Evolutionary conservation across 2,888 invertebrate genomes (phyloP).

Genomic region (Scaptomyza caliginosa): DNA sequence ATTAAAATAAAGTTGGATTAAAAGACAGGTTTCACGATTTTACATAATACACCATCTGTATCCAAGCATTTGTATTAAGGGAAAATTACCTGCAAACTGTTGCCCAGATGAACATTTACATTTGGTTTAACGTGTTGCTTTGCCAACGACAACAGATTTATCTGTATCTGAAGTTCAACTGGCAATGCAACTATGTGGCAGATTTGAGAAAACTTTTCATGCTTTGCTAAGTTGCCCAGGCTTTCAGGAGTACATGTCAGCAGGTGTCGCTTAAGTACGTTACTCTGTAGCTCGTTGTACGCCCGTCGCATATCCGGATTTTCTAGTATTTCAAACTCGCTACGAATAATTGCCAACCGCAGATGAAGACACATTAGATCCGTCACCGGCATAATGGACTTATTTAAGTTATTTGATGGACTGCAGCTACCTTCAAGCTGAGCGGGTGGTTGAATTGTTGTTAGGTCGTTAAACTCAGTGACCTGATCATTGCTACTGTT

Average conservation of each 20-base stretch:
- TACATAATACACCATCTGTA: no score
- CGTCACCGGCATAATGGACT: slow-evolving; percentile 83
- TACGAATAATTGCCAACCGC: slow-evolving; percentile 86
- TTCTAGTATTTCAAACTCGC: slow-evolving; percentile 86
- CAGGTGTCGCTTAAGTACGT: slow-evolving; percentile 38
- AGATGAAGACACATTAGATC: slow-evolving; percentile 86
- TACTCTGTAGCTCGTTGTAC: slow-evolving; percentile 80
- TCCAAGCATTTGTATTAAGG: neutral
- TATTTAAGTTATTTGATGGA: slow-evolving; percentile 74
- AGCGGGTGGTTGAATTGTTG: slow-evolving; percentile 46
- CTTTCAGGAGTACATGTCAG: slow-evolving; percentile 29
- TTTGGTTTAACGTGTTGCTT: slow-evolving; percentile 81
- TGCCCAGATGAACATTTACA: slow-evolving; percentile 84
- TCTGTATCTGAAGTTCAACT: slow-evolving; percentile 84
- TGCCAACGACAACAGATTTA: slow-evolving; percentile 84
- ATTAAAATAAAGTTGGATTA: no score
- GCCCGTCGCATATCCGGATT: slow-evolving; percentile 86
- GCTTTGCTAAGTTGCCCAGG: slow-evolving; percentile 3
- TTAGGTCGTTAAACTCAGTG: slow-evolving; percentile 53
- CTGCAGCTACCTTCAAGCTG: slow-evolving; percentile 22
- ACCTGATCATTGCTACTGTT: slow-evolving; percentile 75
- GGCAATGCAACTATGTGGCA: slow-evolving; percentile 84
- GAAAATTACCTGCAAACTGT: slow-evolving; percentile 74
- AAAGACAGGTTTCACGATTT: no score
- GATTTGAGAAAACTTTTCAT: slow-evolving; percentile 26